Conservation (phyloP, 2,113 vertebrate genomes). For the Centropus bengalensis region DNA sequence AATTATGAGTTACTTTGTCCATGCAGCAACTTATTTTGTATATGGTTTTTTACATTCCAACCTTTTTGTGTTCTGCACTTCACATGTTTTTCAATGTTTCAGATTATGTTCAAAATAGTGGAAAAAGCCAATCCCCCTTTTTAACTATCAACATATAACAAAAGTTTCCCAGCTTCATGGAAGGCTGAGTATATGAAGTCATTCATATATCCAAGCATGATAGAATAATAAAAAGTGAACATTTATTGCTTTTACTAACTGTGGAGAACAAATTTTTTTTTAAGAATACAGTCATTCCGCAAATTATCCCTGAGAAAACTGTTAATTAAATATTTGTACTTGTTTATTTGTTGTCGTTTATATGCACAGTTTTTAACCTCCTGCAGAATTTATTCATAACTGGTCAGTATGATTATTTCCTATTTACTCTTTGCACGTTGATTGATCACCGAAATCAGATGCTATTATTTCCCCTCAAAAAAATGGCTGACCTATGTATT, state of each 20-base stretch:
- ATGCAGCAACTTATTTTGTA: background rate
- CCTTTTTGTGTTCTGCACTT: background rate
- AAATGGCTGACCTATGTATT: conserved; percentile 1
- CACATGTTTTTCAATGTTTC: background rate
- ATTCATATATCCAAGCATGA: background rate
- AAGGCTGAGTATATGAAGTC: background rate
- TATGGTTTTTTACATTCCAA: background rate
- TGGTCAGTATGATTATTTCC: conserved; percentile 34
- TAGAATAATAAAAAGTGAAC: background rate
- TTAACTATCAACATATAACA: background rate
- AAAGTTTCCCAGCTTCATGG: background rate
- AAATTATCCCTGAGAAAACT: background rate
- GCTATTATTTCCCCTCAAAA: conserved; percentile 3
- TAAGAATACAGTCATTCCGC: background rate
- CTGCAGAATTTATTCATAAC: conserved; percentile 9
- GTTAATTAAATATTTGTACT: background rate
- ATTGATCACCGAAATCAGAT: conserved; percentile 41
- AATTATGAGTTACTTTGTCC: background rate
- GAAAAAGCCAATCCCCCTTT: background rate
- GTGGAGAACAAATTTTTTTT: background rate
- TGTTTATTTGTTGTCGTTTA: background rate
- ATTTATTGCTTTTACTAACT: background rate
- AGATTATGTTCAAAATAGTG: background rate
- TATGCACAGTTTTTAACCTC: conserved; percentile 1
- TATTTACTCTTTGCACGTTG: background rate